A percentile compares a stretch with the other conserved stretches of the same genome.
phyloP scores from a whole-genome alignment of 2,113 vertebrate genomes.

The Prochilodus magdalenae region DNA sequence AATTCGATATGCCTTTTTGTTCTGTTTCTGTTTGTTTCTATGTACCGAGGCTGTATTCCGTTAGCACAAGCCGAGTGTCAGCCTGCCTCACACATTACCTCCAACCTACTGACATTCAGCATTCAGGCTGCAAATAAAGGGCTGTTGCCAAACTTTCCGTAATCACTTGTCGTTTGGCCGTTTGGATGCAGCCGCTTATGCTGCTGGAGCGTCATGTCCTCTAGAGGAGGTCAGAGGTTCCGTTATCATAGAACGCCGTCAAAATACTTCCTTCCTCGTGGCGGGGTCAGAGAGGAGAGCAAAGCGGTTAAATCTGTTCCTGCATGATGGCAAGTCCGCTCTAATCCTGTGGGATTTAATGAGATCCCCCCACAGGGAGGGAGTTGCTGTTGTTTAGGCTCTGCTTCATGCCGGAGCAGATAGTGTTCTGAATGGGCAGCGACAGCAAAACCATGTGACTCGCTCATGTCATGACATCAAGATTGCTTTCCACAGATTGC shows the following conservation, averaged over 20 bases:
- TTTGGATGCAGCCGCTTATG: not conserved
- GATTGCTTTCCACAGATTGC: conserved; percentile 3
- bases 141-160: not conserved
- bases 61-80: not conserved
- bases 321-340: conserved; percentile 18
- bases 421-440: not conserved
- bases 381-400: conserved; percentile 30
- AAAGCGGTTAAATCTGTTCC: conserved; percentile 45
- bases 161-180: conserved; percentile 8
- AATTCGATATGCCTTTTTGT: conserved; percentile 4
- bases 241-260: conserved; percentile 27
- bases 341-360: conserved; percentile 50
- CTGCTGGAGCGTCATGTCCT: not conserved
- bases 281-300: conserved; percentile 37
- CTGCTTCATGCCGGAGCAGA: conserved; percentile 5
- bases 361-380: conserved; percentile 14
- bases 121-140: too few species aligned
- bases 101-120: not conserved
- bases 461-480: conserved; percentile 1
- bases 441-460: not conserved
- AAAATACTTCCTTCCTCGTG: conserved; percentile 24
- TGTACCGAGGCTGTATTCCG: not conserved
- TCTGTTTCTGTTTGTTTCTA: not conserved
- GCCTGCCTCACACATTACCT: not conserved
- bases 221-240: not conserved